Evolutionary conservation across 2,797 vertebrate genomes (phyloP).

Genomic region (Takifugu ocellatus): DNA sequence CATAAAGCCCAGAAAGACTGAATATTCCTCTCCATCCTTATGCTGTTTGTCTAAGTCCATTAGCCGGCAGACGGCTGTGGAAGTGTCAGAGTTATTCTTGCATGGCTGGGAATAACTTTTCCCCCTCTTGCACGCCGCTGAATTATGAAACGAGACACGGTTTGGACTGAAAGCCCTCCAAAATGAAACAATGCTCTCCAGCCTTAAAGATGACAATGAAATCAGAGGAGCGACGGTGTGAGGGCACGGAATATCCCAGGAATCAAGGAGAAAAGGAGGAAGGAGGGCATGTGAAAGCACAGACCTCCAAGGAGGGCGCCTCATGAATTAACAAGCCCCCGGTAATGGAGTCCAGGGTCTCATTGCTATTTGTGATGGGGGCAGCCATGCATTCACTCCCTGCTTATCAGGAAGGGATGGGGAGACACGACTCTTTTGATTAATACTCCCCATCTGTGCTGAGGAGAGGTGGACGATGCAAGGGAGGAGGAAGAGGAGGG

Average conservation of each 20-base stretch:
- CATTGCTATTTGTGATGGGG: constrained; percentile 69
- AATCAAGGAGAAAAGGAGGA: constrained; percentile 44
- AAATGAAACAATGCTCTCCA: constrained; percentile 44
- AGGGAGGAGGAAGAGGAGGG: constrained; percentile 14
- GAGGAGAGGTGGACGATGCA: constrained; percentile 38
- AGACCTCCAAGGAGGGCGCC: constrained; percentile 41
- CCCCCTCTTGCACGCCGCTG: constrained; percentile 38
- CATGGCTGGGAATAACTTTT: constrained; percentile 58
- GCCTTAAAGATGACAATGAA: constrained; percentile 42
- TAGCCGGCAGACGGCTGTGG: constrained; percentile 36
- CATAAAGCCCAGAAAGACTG: constrained; percentile 5
- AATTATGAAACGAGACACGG: constrained; percentile 57
- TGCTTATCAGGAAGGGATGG: constrained; percentile 67
- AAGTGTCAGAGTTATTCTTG: constrained; percentile 38
- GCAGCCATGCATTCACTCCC: constrained; percentile 70
- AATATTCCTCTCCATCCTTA: constrained; percentile 24
- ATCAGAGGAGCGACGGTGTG: constrained; percentile 19
- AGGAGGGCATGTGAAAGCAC: constrained; percentile 38
- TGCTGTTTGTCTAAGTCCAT: constrained; percentile 44
- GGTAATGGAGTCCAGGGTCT: constrained; percentile 72
- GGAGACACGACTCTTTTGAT: constrained; percentile 67
- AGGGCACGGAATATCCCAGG: constrained; percentile 28
- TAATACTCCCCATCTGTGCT: constrained; percentile 55
- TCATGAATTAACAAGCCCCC: constrained; percentile 71
- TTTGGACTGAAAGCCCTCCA: constrained; percentile 42